These are phyloP conservation scores for Mechanitis messenoides DNA, from an alignment of 2,888 invertebrate genomes.

Conservation along the genomic window DNA sequence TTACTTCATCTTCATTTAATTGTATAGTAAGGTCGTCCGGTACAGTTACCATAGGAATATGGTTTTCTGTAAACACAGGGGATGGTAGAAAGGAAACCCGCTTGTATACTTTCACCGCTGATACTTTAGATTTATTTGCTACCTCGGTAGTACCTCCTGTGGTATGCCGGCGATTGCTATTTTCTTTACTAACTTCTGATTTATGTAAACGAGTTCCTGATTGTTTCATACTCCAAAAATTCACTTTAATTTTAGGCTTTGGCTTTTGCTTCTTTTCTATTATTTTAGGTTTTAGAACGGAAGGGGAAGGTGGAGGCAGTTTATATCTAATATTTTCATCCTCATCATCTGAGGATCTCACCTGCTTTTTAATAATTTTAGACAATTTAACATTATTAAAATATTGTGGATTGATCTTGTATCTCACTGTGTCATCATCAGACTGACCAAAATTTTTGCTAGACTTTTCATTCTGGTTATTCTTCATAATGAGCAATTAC, in stretches of 20 bases:
- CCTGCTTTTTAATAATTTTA: slow-evolving; percentile 34
- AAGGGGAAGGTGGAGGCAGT: slow-evolving; percentile 47
- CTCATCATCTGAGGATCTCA: slow-evolving; percentile 40
- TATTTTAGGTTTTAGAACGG: slow-evolving; percentile 45
- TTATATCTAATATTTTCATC: slow-evolving; percentile 61
- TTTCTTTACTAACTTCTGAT: slow-evolving; percentile 39
- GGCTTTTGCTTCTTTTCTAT: slow-evolving; percentile 52
- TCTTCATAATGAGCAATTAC: slow-evolving; percentile 43
- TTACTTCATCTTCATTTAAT: slow-evolving; percentile 67
- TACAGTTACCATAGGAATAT: slow-evolving; percentile 70
- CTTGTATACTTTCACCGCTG: slow-evolving; percentile 58
- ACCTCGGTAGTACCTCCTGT: slow-evolving; percentile 41
- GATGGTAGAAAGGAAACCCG: slow-evolving; percentile 66
- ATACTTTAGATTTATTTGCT: slow-evolving; percentile 43
- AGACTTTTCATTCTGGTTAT: slow-evolving; percentile 37
- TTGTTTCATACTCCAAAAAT: slow-evolving; percentile 67
- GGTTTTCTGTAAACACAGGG: slow-evolving; percentile 64
- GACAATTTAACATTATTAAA: slow-evolving; percentile 37
- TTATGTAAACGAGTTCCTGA: slow-evolving; percentile 46
- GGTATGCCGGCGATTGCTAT: slow-evolving; percentile 52
- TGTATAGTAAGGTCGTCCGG: slow-evolving; percentile 72
- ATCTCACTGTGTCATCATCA: slow-evolving; percentile 65
- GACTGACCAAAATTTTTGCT: slow-evolving; percentile 57
- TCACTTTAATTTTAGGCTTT: slow-evolving; percentile 66
- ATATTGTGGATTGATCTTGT: slow-evolving; percentile 58